Evolutionary conservation across 2,888 invertebrate species (phyloP).

Genomic region (Timema podura): DNA sequence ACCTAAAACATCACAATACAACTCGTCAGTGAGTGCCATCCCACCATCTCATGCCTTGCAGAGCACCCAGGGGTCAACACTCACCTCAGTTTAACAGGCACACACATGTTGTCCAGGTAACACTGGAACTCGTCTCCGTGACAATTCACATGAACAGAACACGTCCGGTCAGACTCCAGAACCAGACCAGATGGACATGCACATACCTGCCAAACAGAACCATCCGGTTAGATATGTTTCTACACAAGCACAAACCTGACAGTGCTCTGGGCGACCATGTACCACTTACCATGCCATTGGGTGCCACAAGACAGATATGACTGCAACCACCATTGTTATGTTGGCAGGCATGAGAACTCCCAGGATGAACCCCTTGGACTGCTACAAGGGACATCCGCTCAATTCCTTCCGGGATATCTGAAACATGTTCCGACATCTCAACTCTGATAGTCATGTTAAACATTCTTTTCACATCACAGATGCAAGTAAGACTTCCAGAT

Average conservation of each 20-base stretch:
- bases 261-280: not conserved
- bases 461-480: too few species aligned
- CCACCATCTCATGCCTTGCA: not conserved
- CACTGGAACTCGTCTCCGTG: conserved; percentile 45
- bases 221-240: not conserved
- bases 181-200: conserved; percentile 60
- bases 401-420: conserved; percentile 39
- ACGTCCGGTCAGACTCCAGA: conserved; percentile 52
- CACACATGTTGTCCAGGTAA: conserved; percentile 48
- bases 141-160: conserved; percentile 40
- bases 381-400: conserved; percentile 50
- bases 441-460: too few species aligned
- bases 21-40: not conserved
- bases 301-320: conserved; percentile 62
- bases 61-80: not conserved
- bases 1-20: conserved; percentile 38
- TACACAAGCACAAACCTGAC: not conserved
- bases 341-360: conserved; percentile 54
- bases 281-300: conserved; percentile 8
- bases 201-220: conserved; percentile 18
- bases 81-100: conserved; percentile 39
- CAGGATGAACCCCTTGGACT: conserved; percentile 42
- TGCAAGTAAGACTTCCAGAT: too few species aligned
- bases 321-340: conserved; percentile 62
- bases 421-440: conserved; percentile 18